These are phyloP conservation scores for Diplodus sargus DNA, from an alignment of 2,797 vertebrate species.

Conservation along the genomic window DNA sequence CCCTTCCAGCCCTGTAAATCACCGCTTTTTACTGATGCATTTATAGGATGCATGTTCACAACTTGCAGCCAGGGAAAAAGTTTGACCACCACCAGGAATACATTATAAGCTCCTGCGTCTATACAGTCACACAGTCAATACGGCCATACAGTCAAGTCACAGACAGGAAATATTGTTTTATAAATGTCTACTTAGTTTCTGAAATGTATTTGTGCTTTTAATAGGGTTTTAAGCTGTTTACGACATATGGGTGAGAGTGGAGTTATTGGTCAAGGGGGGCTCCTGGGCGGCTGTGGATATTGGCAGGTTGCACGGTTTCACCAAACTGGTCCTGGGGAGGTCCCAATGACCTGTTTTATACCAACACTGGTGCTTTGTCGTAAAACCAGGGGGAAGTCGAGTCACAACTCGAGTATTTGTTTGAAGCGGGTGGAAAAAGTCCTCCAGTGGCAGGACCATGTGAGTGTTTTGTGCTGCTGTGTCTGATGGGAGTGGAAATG, in stretches of 20 bases:
- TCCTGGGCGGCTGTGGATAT: slow-evolving; percentile 75
- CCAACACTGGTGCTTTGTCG: slow-evolving; percentile 82
- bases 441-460: slow-evolving; percentile 59
- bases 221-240: slow-evolving; percentile 85
- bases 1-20: slow-evolving; percentile 78
- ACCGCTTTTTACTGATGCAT: slow-evolving; percentile 75
- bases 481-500: slow-evolving; percentile 70
- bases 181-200: slow-evolving; percentile 81
- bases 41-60: slow-evolving; percentile 81
- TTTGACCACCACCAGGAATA: slow-evolving; percentile 72
- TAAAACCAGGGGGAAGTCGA: slow-evolving; percentile 81
- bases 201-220: slow-evolving; percentile 84
- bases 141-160: slow-evolving; percentile 63
- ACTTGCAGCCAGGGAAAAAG: slow-evolving; percentile 74
- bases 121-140: slow-evolving; percentile 56
- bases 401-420: slow-evolving; percentile 82
- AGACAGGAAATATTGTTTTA: slow-evolving; percentile 83
- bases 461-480: slow-evolving; percentile 70
- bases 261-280: slow-evolving; percentile 79
- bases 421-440: slow-evolving; percentile 81
- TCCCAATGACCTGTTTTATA: slow-evolving; percentile 89
- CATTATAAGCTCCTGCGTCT: slow-evolving; percentile 73
- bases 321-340: slow-evolving; percentile 80
- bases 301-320: slow-evolving; percentile 76
- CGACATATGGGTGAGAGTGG: slow-evolving; percentile 76